Base-by-base conservation (phyloP, 2,113 vertebrate genomes). In the Lophius piscatorius region DNA sequence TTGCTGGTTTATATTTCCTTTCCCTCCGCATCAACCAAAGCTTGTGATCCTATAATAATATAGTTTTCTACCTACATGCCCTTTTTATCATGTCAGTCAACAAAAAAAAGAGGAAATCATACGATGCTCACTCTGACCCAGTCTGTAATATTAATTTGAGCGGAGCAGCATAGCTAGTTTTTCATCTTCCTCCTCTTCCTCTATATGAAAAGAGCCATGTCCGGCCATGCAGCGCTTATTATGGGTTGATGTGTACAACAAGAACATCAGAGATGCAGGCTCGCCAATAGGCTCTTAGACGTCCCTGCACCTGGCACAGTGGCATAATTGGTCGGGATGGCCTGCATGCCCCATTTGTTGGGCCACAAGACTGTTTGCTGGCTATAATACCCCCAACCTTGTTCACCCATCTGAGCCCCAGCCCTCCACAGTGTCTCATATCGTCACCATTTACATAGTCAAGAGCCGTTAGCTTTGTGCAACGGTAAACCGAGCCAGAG, bases 361-460 rank as follows among this genome's bases (percentile, higher is more conserved):
- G 78, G 59, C 65, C 80, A 86, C 84, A 82, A 80, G 80, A 82
- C 83, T 83, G 81, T 88, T 84, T 81, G 76, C 79, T 82, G 70
- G 68, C 76, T 83, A 68, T 88, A 87, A 90, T 88, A 90, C 88
- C 87, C 83, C 82, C 76, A 82, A 74, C 74, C 80, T 84, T 83
- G 71, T 87, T 84, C 70, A 87, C 81, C 88, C 90, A 92, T 90
- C 91, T 92, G 91, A 92, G 90, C 88, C 89, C 88, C 80, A 64
- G 77, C 69, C 76, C 78, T 85, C 77, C 23, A 87, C 89, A 88
- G 87, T 87, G 84, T 87, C 85, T 88, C 84, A 80, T 89, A 89
- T 91, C 90, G 90, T 84, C 70, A 63, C 75, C 84, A 93, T 93
- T 92, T 90, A 89, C 91, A 92, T 93, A 92, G 88, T 92, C 85